Evolutionary conservation across 2,888 invertebrate species (phyloP), one percentile per base, ranked within the genome.

Genomic region (Labia minor): DNA sequence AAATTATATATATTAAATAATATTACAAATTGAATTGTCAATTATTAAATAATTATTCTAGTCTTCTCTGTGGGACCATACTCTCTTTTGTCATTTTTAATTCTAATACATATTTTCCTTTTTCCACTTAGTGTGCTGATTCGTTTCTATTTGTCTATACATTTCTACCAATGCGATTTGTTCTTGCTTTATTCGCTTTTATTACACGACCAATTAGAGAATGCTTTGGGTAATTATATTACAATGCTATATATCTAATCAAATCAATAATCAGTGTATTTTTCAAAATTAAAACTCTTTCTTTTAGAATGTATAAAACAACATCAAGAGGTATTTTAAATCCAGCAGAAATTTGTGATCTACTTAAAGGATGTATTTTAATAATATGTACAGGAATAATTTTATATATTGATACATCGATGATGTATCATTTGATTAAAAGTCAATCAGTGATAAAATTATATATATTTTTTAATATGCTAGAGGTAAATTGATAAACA

Each of bases 381-480:
- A 79, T 95, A 70, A 79, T 88, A 37, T 90, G 92, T 74, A 90
- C 90, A 75, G 83, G 89, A 73, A 78, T 90, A 68, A 91, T 97
- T 84, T 88, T 91, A 74, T 90, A 92, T 74, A 89, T 99, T 70
- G 99, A 99, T 77, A 96, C 95, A 61, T 97, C 96, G 72, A 92
- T 98, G 83, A 88, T 98, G 82, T 99, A 99, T 79, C 98, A 99
- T 78, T 83, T 97, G 73, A 91, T 94, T 63, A 94, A 94, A 77
- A 96, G 96, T 74, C 99, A 99, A 76, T 96, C 97, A 71, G 95
- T 98, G 70, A 98, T 99, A 78, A 99, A 99, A 76, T 81, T 99
- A 71, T 99, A 99, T 76, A 96, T 99, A 76, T 97, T 99, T 81
- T 99, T 95, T 78, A 99, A 99, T 77, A 99, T 99, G 96, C 80